Evolutionary conservation across 2,888 invertebrate genomes (phyloP).

Genomic region (Rhamphomyia laevipes): DNA sequence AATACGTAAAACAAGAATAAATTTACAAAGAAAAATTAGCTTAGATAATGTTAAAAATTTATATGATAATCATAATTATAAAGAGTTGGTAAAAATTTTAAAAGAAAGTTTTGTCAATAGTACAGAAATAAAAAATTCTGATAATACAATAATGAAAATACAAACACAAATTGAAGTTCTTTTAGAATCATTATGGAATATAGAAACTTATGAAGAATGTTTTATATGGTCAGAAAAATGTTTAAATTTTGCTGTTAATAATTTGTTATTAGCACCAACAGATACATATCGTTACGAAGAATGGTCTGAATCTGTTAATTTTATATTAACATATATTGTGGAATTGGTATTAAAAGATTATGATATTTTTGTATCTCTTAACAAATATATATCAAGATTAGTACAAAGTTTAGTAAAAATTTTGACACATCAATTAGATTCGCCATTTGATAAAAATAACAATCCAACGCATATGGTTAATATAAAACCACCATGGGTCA

Average conservation of each 20-base stretch:
- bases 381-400: conserved; percentile 50
- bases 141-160: conserved; percentile 19
- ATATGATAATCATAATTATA: conserved; percentile 51
- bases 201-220: conserved; percentile 50
- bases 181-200: conserved; percentile 53
- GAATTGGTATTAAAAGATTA: conserved; percentile 44
- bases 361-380: conserved; percentile 41
- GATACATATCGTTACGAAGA: conserved; percentile 31
- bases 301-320: conserved; percentile 40
- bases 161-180: conserved; percentile 37
- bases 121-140: conserved; percentile 20
- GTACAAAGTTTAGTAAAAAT: conserved; percentile 64
- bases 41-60: conserved; percentile 53
- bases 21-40: conserved; percentile 43
- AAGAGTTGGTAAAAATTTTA: conserved; percentile 53
- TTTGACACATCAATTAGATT: conserved; percentile 66
- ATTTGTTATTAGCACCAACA: conserved; percentile 42
- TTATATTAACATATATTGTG: conserved; percentile 36
- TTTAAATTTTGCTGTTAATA: conserved; percentile 59
- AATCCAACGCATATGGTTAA: conserved; percentile 54
- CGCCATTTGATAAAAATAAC: conserved; percentile 44
- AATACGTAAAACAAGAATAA: conserved; percentile 39
- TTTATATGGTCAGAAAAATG: conserved; percentile 68
- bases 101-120: conserved; percentile 39
- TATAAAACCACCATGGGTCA: conserved; percentile 68